Base-by-base conservation (phyloP, 2,888 invertebrate genomes). In the Anaspis maculata region DNA sequence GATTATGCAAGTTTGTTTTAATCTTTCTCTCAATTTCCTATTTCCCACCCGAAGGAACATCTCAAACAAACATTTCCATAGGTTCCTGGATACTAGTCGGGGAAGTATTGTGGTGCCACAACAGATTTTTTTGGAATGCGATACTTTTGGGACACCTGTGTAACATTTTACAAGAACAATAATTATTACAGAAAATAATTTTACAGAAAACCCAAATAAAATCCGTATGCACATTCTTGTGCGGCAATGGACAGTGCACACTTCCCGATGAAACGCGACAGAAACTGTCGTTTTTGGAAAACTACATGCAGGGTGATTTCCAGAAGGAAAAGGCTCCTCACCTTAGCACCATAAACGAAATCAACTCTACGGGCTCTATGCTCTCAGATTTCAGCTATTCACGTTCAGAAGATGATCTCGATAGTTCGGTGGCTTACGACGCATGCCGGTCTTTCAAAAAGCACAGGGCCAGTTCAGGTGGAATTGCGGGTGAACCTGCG, bases 311-410 rank as follows among this genome's bases (percentile, higher is more conserved):
- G 5, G 19, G 5, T 5, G 19, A 19, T 19, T 9, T 5, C 19
- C 5, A 9, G 30, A 7, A 11, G 11, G 14, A 5, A 14, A 25
- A 27, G 24, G n/a, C n/a, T n/a, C n/a, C n/a, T 13, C 53, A 53
- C 3, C 41, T 80, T 0, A 73, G 68, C 50, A 74, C 76, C 22
- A 78, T 79, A 32, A 72, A 74, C 23, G 85, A 85, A 55, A 74
- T 83, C 32, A 83, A 88, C 64, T 83, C 87, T 19, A 86, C 88
- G 35, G 80, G 79, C 12, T 84, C 84, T 0, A 67, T 87, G 9
- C 64, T 86, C 19, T 83, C 84, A 1, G 85, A 86, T 56, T 75
- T 85, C 57, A 86, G 86, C 45, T 82, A 82, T 57, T 88, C 89
- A 9, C 78, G 82, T 15, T 88, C 88, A 0, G 89, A 87, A 52